Evolutionary conservation across 2,113 vertebrate species (phyloP), one percentile per base, ranked within the genome.

Genomic region (Colius striatus): DNA sequence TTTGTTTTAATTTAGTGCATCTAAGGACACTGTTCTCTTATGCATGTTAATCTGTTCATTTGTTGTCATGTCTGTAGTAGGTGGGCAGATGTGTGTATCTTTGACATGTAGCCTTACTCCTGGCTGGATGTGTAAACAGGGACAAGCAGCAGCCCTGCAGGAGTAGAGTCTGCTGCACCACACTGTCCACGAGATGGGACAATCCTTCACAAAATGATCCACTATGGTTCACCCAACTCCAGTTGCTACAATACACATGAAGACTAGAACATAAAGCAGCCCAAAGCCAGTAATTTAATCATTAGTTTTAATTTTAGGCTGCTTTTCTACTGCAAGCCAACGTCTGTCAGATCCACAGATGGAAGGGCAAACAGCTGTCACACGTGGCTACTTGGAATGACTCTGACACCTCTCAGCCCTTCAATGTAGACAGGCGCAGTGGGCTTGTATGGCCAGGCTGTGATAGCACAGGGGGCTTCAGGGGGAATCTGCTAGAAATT

Each of bases 31-130:
- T 7, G 20, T 30, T 29, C 72, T 83, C 65, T 58, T 41, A 7
- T 45, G 68, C 34, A 21, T 11, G 2, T 48, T 51, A 21, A n/a
- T n/a, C 57, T 60, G n/a, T 19, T 71, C 6, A 9, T 22, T 73
- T 48, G 36, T 21, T 21, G 41, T 36, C 41, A 20, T 5, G 5
- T 32, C 60, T 45, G 30, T 29, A 41, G 51, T 20, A 30, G 1
- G 1, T 29, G 11, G 16, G 48, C 43, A 50, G n/a, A 34, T 4
- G 9, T 1, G 1, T 20, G 22, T 13, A 50, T 11, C 41, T 61
- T 14, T 45, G 30, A 54, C 16, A 17, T 13, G 41, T 9, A 27
- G 36, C 55, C 63, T 45, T 55, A 26, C 7, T 21, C 0, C 8
- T n/a, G 66, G 51, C 29, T 21, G 5, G 27, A 51, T 9, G 14